phyloP scores from a whole-genome alignment of 2,113 vertebrate genomes.

The Telmatochromis brichardi region DNA sequence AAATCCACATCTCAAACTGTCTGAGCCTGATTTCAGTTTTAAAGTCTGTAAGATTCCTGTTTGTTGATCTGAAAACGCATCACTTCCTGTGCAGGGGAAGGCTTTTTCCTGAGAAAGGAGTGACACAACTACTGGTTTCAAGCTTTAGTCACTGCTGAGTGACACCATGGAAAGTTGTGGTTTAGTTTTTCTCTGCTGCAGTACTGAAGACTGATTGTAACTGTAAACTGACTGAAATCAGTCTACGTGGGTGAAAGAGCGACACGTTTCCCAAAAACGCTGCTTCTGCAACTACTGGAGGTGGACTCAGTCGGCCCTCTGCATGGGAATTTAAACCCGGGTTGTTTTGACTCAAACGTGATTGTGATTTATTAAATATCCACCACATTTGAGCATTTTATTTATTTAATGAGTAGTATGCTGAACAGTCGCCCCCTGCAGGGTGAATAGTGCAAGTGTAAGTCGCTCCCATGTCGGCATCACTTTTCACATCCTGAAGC shows the following conservation, averaged over 20 bases:
- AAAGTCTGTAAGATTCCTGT: neutral
- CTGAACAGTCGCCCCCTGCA: neutral
- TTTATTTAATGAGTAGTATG: neutral
- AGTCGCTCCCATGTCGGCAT: too few species aligned
- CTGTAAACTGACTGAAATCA: neutral
- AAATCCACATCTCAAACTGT: slow-evolving; percentile 3
- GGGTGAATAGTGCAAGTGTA: neutral
- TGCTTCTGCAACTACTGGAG: neutral
- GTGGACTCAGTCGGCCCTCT: fast-evolving
- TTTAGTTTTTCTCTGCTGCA: neutral
- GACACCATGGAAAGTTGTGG: neutral
- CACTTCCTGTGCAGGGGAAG: neutral
- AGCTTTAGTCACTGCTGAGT: neutral
- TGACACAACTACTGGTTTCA: neutral
- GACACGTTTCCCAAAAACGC: neutral
- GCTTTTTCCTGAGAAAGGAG: neutral
- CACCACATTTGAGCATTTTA: neutral
- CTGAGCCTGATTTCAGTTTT: neutral
- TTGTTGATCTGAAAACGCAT: neutral
- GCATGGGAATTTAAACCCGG: neutral
- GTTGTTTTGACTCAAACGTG: fast-evolving
- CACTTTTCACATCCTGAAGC: too few species aligned
- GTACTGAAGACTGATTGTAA: neutral
- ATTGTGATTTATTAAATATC: neutral
- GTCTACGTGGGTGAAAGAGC: neutral